Base-by-base conservation (phyloP, 2,797 vertebrate genomes). In the Vespertilio murinus region DNA sequence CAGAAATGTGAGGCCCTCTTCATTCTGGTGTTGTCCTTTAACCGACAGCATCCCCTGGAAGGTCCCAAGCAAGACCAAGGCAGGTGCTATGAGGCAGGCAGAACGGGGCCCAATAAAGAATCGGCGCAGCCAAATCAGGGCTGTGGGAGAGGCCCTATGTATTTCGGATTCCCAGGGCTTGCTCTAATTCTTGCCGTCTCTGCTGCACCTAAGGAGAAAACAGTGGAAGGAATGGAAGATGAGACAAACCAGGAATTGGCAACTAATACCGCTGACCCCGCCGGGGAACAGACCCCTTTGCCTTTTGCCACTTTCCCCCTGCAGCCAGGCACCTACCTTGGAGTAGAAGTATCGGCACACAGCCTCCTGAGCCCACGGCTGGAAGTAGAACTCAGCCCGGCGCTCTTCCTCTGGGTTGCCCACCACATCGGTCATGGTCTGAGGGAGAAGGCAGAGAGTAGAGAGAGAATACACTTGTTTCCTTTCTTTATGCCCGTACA, bases 331-430 rank as follows among this genome's bases (percentile, higher is more conserved):
- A 77, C 94, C 86, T 97, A 99, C 99, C 99, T 99, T 99, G 89
- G 99, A 99, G 98, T 99, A 99, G 98, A 99, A 99, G 98, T 99
- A 99, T 94, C 99, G 98, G 97, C 99, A 99, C 81, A 99, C 99
- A 0, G 99, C 99, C 97, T 99, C 99, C 98, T 99, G 99, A 88
- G 99, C 99, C 99, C 99, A 99, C 0, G 99, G 99, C 98, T 99
- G 99, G 98, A 99, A 99, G 98, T 99, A 99, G 97, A 99, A 99
- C 98, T 99, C 99, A 0, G 99, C 99, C 97, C 99, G 98, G 14
- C 99, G 98, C 95, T 99, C 99, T 96, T 99, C 99, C 97, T 99
- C 99, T 1, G 99, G 99, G 98, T 99, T 99, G 96, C 99, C 99
- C 30, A 99, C 99, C 38, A 99, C 99, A 86, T 99, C 99, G 0